Evolutionary conservation across 35 echinoderm and acorn worm genomes (phyloP).

Genomic region (Holothuria glaberrima): DNA sequence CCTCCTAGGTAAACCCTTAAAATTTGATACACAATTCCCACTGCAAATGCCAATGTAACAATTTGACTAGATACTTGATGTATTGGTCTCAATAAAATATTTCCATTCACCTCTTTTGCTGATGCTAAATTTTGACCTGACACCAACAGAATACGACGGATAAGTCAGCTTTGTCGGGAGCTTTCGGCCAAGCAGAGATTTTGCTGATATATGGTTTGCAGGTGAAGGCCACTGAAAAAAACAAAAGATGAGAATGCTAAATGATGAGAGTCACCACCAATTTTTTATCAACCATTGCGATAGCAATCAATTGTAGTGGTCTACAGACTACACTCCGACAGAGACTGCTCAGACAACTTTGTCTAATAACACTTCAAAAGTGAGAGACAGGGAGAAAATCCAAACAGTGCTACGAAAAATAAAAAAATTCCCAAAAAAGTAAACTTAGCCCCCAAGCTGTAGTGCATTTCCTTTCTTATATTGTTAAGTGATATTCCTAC

Average conservation of each 20-base stretch:
- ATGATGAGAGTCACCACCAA: not conserved
- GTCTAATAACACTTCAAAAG: too few relatives aligned
- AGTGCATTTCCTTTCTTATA: too few relatives aligned
- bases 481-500: too few relatives aligned
- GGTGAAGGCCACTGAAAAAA: constrained; percentile 88
- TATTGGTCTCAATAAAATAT: not conserved
- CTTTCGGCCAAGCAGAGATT: constrained; percentile 71
- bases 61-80: not conserved
- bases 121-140: constrained; percentile 72
- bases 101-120: constrained; percentile 79
- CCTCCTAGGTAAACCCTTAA: too few relatives aligned
- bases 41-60: not conserved
- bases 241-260: not conserved
- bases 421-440: too few relatives aligned
- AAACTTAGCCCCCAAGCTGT: too few relatives aligned
- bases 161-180: constrained; percentile 50
- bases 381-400: too few relatives aligned
- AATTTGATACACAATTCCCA: too few relatives aligned
- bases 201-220: constrained; percentile 46
- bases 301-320: not conserved
- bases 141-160: constrained; percentile 80
- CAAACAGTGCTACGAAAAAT: too few relatives aligned
- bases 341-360: too few relatives aligned
- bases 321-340: too few relatives aligned
- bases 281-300: not conserved